A percentile compares a stretch with the other conserved stretches of the same genome.
Evolutionary conservation across 2,888 invertebrate species (phyloP).

Genomic region (Cistogaster globosa): DNA sequence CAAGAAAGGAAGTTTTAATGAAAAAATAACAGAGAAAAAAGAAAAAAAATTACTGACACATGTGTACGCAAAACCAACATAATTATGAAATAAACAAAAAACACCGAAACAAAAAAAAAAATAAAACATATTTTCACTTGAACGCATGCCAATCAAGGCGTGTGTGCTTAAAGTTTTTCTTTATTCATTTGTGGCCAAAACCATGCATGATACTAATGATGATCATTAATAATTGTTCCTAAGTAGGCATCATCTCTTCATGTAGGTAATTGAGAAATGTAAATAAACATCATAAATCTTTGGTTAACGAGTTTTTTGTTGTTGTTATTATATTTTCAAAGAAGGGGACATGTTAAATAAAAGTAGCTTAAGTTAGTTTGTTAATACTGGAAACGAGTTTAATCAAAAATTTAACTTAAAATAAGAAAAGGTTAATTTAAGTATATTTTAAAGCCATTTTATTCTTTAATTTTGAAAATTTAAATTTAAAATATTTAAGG

Average conservation of each 20-base stretch:
- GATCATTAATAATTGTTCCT: constrained; percentile 29
- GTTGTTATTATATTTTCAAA: neutral
- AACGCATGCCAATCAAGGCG: constrained; percentile 75
- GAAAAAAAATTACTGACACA: constrained; percentile 43
- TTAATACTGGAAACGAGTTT: constrained; percentile 17
- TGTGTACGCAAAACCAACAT: constrained; percentile 54
- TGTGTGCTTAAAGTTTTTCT: constrained; percentile 34
- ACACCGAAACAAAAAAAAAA: neutral
- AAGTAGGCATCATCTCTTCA: constrained; percentile 60
- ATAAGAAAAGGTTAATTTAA: too few relatives aligned
- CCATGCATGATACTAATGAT: constrained; percentile 17
- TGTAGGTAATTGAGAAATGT: constrained; percentile 66
- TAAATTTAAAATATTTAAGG: too few relatives aligned
- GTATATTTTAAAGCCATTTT: too few relatives aligned
- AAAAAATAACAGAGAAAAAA: constrained; percentile 12
- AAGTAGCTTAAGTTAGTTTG: neutral
- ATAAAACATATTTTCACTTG: constrained; percentile 72
- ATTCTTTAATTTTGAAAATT: too few relatives aligned
- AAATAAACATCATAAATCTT: constrained; percentile 70
- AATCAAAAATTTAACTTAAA: too few relatives aligned
- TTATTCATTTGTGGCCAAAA: constrained; percentile 55
- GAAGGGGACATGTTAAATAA: constrained; percentile 5
- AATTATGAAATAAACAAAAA: constrained; percentile 23
- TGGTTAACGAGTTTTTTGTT: constrained; percentile 55
- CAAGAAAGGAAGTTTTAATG: constrained; percentile 40